A percentile compares a stretch with the other conserved stretches of the same genome.
These are phyloP conservation scores for Bufotes viridis DNA, from an alignment of 2,797 vertebrate genomes.

Conservation along the genomic window DNA sequence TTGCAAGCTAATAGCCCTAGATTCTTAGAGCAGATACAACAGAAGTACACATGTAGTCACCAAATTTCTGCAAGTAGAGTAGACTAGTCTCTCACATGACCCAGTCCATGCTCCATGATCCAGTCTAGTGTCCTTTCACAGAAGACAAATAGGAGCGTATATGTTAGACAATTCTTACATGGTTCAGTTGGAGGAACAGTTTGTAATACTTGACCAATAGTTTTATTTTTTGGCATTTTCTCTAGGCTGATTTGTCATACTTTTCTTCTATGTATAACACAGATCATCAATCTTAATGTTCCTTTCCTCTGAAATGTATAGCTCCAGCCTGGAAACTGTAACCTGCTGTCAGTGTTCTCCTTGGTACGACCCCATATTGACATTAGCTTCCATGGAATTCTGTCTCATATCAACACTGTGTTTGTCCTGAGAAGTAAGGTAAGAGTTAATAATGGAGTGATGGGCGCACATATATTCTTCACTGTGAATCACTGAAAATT, in stretches of 20 bases:
- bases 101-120: too few relatives aligned
- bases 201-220: neutral
- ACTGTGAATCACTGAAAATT: neutral
- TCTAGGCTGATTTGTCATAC: neutral
- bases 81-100: too few relatives aligned
- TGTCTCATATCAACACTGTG: constrained; percentile 99
- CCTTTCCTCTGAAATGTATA: constrained; percentile 65
- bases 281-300: neutral
- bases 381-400: constrained; percentile 97
- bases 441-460: constrained; percentile 64
- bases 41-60: too few relatives aligned
- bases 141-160: too few relatives aligned
- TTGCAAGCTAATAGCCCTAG: neutral
- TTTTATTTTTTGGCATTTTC: neutral
- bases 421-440: constrained; percentile 98
- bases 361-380: constrained; percentile 98
- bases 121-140: too few relatives aligned
- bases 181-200: too few relatives aligned
- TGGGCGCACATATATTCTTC: neutral
- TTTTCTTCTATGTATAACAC: neutral
- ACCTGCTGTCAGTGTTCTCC: constrained; percentile 93
- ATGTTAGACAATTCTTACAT: too few relatives aligned
- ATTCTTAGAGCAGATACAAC: too few relatives aligned
- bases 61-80: too few relatives aligned
- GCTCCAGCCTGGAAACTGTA: constrained; percentile 95